Conservation (phyloP, 1,140 invertebrate species). For the Asobara japonica region DNA sequence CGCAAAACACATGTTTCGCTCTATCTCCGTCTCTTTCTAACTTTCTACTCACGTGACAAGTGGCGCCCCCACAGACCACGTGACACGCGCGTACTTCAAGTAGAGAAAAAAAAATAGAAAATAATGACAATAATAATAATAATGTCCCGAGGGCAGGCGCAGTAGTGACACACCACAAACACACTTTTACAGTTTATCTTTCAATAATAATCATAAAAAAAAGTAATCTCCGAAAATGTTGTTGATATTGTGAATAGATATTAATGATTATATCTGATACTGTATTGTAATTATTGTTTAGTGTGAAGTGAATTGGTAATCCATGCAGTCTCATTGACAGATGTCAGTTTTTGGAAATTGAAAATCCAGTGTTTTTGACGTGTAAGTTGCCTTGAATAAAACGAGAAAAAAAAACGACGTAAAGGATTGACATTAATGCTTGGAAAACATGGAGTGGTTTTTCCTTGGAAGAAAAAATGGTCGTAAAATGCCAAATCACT, state of each 20-base stretch:
- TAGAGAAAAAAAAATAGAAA: too few species aligned
- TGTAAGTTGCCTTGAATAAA: background rate
- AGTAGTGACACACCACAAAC: background rate
- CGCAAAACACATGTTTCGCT: too few species aligned
- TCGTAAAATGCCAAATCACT: too few species aligned
- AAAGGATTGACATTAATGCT: too few species aligned
- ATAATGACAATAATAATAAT: too few species aligned
- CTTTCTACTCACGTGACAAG: too few species aligned
- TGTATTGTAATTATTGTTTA: background rate
- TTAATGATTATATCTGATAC: background rate
- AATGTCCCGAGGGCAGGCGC: background rate
- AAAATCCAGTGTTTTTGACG: background rate
- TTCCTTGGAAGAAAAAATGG: too few species aligned
- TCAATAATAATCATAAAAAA: background rate
- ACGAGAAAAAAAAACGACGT: too few species aligned
- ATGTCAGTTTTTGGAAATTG: background rate
- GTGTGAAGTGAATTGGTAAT: background rate
- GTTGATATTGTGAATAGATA: background rate
- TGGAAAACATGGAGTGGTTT: too few species aligned
- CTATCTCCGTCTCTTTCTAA: too few species aligned
- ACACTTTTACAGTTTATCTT: background rate
- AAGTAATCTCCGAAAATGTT: background rate
- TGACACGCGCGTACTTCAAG: too few species aligned
- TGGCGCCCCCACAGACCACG: too few species aligned
- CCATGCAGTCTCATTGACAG: background rate